phyloP scores from a whole-genome alignment of 2,113 vertebrate species.

The Myiagra hebetior region DNA sequence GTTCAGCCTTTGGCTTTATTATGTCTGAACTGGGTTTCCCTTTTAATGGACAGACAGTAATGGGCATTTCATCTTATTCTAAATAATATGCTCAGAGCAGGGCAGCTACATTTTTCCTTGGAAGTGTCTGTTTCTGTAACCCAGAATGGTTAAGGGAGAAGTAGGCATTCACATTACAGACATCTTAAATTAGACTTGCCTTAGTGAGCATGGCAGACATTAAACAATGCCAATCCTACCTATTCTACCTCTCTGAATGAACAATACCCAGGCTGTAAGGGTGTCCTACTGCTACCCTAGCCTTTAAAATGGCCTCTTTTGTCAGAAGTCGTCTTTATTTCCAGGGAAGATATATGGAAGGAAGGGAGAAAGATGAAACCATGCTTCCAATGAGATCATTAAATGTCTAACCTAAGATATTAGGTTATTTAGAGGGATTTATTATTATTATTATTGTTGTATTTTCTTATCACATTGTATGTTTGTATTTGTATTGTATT shows the following conservation, averaged over 20 bases:
- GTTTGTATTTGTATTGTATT: neutral
- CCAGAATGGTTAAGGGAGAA: neutral
- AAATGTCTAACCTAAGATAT: neutral
- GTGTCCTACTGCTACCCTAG: neutral
- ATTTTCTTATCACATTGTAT: neutral
- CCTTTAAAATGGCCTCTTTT: neutral
- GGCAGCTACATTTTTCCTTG: neutral
- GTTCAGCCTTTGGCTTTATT: neutral
- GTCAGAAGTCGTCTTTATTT: neutral
- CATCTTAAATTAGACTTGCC: neutral
- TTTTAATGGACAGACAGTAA: neutral
- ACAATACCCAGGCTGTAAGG: neutral
- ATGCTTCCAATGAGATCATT: neutral
- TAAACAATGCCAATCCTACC: neutral
- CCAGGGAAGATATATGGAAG: neutral
- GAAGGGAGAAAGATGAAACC: neutral
- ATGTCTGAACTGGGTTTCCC: neutral
- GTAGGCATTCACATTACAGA: neutral
- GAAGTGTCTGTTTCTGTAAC: neutral
- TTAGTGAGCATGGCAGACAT: neutral
- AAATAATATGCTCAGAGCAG: neutral
- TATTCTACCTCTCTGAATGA: neutral
- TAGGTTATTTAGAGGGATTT: neutral
- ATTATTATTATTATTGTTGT: neutral
- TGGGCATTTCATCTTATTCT: neutral